A percentile compares a stretch with the other conserved stretches of the same genome.
phyloP scores from a whole-genome alignment of 53 echinoderm and acorn worm species.

The Crossaster papposus region DNA sequence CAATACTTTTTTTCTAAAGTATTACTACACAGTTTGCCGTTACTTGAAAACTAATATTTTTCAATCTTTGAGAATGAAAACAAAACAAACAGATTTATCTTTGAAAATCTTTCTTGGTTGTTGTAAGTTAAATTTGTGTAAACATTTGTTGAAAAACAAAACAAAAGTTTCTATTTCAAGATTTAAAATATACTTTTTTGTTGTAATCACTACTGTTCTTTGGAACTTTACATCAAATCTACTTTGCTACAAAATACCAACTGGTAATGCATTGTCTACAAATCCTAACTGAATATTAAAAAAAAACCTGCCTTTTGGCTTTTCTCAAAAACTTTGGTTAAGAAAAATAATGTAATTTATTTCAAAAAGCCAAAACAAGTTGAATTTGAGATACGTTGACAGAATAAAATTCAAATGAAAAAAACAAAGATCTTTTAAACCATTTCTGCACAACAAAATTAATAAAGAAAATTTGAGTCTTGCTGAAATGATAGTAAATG shows the following conservation, averaged over 20 bases:
- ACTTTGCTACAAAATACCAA: conserved; percentile 5
- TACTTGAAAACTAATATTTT: neutral
- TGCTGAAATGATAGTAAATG: too few relatives aligned
- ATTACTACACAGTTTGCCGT: neutral
- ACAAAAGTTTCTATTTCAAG: neutral
- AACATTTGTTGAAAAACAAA: neutral
- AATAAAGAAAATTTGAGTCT: too few relatives aligned
- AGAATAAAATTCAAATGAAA: neutral
- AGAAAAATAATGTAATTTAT: neutral
- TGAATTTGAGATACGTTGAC: neutral
- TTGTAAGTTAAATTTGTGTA: neutral
- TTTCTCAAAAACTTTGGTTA: too few relatives aligned
- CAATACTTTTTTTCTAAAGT: conserved; percentile 12
- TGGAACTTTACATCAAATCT: neutral
- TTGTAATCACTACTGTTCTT: neutral
- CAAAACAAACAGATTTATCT: too few relatives aligned
- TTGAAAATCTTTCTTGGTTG: neutral
- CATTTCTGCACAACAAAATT: too few relatives aligned
- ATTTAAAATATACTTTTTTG: neutral
- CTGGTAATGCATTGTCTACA: conserved; percentile 4
- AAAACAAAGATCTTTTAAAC: neutral
- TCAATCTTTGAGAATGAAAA: neutral
- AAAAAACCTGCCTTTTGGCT: neutral
- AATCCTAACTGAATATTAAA: neutral
- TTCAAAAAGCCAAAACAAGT: neutral